Evolutionary conservation across 1,140 invertebrate species (phyloP).

Genomic region (Schlechtendalia chinensis): DNA sequence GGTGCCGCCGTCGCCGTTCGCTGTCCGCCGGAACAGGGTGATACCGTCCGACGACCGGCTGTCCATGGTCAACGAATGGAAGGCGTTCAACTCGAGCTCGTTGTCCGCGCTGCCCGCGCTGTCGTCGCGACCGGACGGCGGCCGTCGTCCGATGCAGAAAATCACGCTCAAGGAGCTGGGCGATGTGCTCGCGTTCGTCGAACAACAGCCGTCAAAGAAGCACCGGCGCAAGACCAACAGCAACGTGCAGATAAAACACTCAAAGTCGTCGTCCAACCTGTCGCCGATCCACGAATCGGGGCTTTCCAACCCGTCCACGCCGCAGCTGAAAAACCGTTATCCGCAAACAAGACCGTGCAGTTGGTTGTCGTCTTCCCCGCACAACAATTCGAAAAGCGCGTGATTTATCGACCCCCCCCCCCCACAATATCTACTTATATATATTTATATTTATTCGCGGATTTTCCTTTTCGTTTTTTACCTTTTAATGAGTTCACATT

Average conservation of each 20-base stretch:
- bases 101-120: constrained; percentile 57
- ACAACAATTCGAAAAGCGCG: constrained; percentile 20
- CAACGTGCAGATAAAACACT: constrained; percentile 60
- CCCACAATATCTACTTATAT: too few relatives aligned
- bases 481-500: background rate
- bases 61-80: constrained; percentile 38
- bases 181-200: constrained; percentile 57
- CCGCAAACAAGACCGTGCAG: constrained; percentile 35
- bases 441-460: background rate
- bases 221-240: constrained; percentile 58
- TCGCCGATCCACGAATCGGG: constrained; percentile 72
- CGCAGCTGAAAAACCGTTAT: constrained; percentile 51
- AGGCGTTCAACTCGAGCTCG: constrained; percentile 46
- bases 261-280: constrained; percentile 58
- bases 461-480: too few relatives aligned
- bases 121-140: constrained; percentile 58
- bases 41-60: constrained; percentile 49
- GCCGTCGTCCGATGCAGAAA: constrained; percentile 55
- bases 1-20: constrained; percentile 38
- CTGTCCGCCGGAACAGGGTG: constrained; percentile 47
- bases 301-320: constrained; percentile 64
- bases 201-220: constrained; percentile 48
- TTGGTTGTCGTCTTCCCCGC: constrained; percentile 37
- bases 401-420: too few relatives aligned
- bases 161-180: constrained; percentile 59